phyloP scores from a whole-genome alignment of 2,113 vertebrate genomes.

The Tachysurus fulvidraco region DNA sequence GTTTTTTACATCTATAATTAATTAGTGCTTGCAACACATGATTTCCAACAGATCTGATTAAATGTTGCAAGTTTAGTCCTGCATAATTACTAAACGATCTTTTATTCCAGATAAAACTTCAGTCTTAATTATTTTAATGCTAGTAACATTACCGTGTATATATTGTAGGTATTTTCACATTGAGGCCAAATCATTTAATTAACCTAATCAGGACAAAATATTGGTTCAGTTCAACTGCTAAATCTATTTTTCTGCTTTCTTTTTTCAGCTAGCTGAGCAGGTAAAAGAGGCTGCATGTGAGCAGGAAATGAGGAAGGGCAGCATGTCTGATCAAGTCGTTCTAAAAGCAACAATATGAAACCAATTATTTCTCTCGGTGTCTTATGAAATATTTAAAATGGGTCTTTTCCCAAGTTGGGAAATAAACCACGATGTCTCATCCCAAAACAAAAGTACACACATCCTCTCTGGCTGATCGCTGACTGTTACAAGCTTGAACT shows the following conservation, averaged over 20 bases:
- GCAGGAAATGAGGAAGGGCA: neutral
- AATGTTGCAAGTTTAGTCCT: conserved; percentile 18
- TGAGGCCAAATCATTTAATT: neutral
- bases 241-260: neutral
- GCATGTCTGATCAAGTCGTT: conserved; percentile 7
- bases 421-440: conserved; percentile 29
- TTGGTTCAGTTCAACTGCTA: neutral
- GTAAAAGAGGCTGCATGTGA: neutral
- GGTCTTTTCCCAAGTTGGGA: conserved; percentile 14
- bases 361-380: conserved; percentile 28
- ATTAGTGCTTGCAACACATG: conserved; percentile 1
- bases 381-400: conserved; percentile 40
- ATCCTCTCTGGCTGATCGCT: neutral
- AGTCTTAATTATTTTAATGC: neutral
- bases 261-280: neutral
- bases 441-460: neutral
- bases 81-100: conserved; percentile 33
- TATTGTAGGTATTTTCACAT: neutral
- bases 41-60: conserved; percentile 13
- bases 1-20: conserved; percentile 10
- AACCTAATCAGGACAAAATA: neutral
- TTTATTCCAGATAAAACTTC: neutral
- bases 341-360: conserved; percentile 41
- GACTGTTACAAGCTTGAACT: conserved; percentile 36
- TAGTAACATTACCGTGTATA: neutral